A percentile compares a stretch with the other conserved stretches of the same genome.
Conservation (phyloP, 2,888 invertebrate genomes). For the Anodontia alba region DNA sequence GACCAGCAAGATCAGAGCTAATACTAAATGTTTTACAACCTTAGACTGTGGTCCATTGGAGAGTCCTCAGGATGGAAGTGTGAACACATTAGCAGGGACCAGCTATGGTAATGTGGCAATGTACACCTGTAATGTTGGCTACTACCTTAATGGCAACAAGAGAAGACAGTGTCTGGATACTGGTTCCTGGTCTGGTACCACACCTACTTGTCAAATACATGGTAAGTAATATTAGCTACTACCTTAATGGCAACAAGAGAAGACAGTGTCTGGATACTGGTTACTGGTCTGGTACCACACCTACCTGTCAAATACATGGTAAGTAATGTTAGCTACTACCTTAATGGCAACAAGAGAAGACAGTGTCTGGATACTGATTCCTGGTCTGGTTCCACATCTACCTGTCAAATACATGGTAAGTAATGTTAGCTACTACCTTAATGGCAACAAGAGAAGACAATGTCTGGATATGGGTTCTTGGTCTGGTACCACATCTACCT, state of each 20-base stretch:
- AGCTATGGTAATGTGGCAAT: constrained; percentile 32
- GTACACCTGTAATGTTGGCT: constrained; percentile 44
- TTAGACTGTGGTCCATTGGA: constrained; percentile 39
- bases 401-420: constrained; percentile 34
- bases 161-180: constrained; percentile 33
- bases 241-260: constrained; percentile 28
- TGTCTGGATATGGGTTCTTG: constrained; percentile 31
- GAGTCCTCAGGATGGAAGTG: constrained; percentile 29
- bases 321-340: constrained; percentile 32
- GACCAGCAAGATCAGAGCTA: too few species aligned
- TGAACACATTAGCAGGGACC: constrained; percentile 22
- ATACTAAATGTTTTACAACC: too few species aligned
- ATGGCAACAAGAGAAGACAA: constrained; percentile 28
- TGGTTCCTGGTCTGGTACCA: constrained; percentile 30
- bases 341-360: constrained; percentile 32
- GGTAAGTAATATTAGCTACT: constrained; percentile 34
- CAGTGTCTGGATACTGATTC: constrained; percentile 24
- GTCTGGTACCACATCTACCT: too few species aligned
- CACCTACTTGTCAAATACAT: constrained; percentile 37
- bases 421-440: constrained; percentile 36
- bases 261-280: constrained; percentile 32
- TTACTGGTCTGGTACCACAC: constrained; percentile 34
- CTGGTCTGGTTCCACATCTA: constrained; percentile 36
- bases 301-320: constrained; percentile 34
- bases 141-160: constrained; percentile 29